Evolutionary conservation across 1,140 invertebrate genomes (phyloP), one percentile per base, ranked within the genome.

Genomic region (Steinernema khuongi): DNA sequence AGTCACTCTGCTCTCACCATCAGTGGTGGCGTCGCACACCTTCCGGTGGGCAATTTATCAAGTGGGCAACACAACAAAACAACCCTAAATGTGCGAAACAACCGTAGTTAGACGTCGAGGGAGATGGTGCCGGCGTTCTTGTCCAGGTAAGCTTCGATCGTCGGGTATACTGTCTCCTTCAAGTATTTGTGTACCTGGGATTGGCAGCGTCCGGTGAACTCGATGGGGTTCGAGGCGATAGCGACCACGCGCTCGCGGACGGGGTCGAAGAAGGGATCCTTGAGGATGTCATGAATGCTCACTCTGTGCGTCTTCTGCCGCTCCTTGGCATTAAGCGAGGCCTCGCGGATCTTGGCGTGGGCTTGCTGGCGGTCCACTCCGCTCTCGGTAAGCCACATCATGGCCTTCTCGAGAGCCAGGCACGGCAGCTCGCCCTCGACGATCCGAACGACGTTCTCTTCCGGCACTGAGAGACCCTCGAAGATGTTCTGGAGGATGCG

Each of bases 401-500:
- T 73, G 7, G 84, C 84, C 30, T 81, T 82, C 73, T 84, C 83
- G n/a, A 84, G 72, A 18, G 81, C 81, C 4, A 83, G 67, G 68
- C 80, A 84, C 2, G 79, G 84, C 36, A 81, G 36, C 43, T 79
- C 83, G 18, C 76, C 43, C 4, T 66, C 43, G 1, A 84, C 83
- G 29, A 76, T 81, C 11, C 69, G 67, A 19, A 50, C 36, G 17
- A 84, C 79, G 19, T 71, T 75, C 7, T 74, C 74, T 4, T 71
- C 71, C 31, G 79, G 75, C 1, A 84, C 82, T 18, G 31, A 66
- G 31, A 84, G 68, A 19, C 83, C 83, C 77, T 84, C 83, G 43
- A 84, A 78, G 31, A 84, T 79, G 60, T 84, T 85, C 78, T 85
- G 90, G 1, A 99, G 86, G 0, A 93, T 97, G 69, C 92, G 89